Percentiles rank a stretch among this genome's conserved stretches.
Conservation (phyloP, 2,888 invertebrate genomes). For the Neocrepidodera transversa region DNA sequence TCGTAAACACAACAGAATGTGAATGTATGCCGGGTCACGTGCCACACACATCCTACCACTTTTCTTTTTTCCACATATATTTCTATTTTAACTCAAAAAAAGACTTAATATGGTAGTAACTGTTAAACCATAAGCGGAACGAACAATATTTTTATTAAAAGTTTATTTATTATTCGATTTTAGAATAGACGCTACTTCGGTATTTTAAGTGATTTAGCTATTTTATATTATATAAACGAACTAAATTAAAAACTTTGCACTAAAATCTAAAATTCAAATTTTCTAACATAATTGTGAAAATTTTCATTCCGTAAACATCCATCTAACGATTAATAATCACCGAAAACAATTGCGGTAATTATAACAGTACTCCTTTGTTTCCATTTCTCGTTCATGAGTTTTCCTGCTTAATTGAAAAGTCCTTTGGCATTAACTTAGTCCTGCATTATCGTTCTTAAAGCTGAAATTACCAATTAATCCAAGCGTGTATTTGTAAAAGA, state of each 20-base stretch:
- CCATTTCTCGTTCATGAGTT: neutral
- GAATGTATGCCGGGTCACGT: constrained; percentile 50
- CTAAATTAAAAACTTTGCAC: no score
- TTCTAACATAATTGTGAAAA: no score
- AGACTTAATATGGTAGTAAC: constrained; percentile 11
- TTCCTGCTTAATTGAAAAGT: constrained; percentile 8
- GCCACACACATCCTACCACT: constrained; percentile 32
- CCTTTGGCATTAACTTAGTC: constrained; percentile 1
- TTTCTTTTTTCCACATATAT: constrained; percentile 18
- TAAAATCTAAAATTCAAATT: no score
- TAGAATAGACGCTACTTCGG: no score
- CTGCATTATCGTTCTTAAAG: neutral
- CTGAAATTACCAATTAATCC: constrained; percentile 7
- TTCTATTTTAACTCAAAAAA: constrained; percentile 26
- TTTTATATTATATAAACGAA: no score
- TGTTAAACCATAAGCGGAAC: no score
- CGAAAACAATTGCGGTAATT: constrained; percentile 6
- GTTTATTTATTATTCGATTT: no score
- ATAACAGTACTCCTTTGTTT: constrained; percentile 2
- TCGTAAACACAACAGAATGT: constrained; percentile 49
- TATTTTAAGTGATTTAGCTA: no score
- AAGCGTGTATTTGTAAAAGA: constrained; percentile 2
- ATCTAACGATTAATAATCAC: neutral
- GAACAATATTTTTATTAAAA: no score
- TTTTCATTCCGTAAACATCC: no score